These are phyloP conservation scores for Heliconius eleuchia DNA, from an alignment of 1,140 invertebrate species.

Conservation along the genomic window DNA sequence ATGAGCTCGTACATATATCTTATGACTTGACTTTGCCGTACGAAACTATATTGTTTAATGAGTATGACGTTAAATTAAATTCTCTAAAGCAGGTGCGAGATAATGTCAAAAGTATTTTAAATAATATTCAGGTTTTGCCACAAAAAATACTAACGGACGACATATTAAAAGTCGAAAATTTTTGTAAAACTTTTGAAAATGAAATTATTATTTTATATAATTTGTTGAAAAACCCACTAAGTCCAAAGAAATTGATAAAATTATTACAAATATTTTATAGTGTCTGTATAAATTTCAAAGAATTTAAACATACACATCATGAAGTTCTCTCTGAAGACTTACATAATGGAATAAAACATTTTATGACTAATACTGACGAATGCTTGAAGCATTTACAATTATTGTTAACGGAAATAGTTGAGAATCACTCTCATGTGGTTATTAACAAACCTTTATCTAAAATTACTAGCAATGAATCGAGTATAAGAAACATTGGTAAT, in stretches of 20 bases:
- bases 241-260: conserved; percentile 60
- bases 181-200: conserved; percentile 55
- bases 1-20: conserved; percentile 44
- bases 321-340: conserved; percentile 45
- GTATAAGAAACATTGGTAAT: not conserved
- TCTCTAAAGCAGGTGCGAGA: not conserved
- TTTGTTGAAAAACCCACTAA: conserved; percentile 54
- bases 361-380: conserved; percentile 41
- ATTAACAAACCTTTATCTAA: conserved; percentile 45
- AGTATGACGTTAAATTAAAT: not conserved
- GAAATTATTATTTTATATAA: conserved; percentile 53
- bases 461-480: conserved; percentile 23
- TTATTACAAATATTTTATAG: conserved; percentile 59
- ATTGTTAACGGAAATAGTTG: conserved; percentile 50
- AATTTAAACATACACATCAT: conserved; percentile 50
- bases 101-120: conserved; percentile 39
- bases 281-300: conserved; percentile 47
- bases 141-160: conserved; percentile 45
- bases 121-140: conserved; percentile 48
- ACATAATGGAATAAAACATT: conserved; percentile 11
- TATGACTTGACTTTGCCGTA: not conserved
- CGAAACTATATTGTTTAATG: not conserved
- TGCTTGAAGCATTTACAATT: conserved; percentile 48
- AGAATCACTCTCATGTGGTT: conserved; percentile 52
- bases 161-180: conserved; percentile 54